Conservation (phyloP, 2,888 invertebrate species). For the Ariolimax columbianus region DNA sequence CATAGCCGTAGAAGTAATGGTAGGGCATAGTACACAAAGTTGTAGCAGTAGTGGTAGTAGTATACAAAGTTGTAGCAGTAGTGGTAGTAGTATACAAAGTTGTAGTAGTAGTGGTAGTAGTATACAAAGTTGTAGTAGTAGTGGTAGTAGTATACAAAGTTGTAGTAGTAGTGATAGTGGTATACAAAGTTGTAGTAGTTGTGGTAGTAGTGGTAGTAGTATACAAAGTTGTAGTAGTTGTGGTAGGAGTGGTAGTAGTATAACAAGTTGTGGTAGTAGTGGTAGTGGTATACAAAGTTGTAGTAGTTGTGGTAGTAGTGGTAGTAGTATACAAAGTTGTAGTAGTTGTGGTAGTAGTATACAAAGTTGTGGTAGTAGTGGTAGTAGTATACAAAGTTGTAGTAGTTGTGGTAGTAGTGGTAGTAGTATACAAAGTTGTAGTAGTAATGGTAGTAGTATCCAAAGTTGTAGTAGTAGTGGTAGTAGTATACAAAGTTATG, state of each 20-base stretch:
- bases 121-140: neutral
- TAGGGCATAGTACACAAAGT: neutral
- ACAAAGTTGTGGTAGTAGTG: too few relatives aligned
- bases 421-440: neutral
- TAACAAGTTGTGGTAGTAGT: too few relatives aligned
- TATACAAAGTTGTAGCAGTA: too few relatives aligned
- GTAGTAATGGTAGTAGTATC: neutral
- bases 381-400: neutral
- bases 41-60: neutral
- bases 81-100: neutral
- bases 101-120: neutral
- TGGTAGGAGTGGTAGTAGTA: too few relatives aligned
- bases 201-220: neutral
- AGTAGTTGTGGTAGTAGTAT: neutral
- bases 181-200: neutral
- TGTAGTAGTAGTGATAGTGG: too few relatives aligned
- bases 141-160: neutral
- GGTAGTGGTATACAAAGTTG: too few relatives aligned
- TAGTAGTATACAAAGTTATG: neutral
- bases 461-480: neutral
- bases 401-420: neutral
- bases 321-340: neutral
- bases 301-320: neutral
- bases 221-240: too few relatives aligned
- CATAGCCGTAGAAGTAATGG: neutral